Base-by-base conservation (phyloP, 1,140 invertebrate species). In the Hylaeus volcanicus region DNA sequence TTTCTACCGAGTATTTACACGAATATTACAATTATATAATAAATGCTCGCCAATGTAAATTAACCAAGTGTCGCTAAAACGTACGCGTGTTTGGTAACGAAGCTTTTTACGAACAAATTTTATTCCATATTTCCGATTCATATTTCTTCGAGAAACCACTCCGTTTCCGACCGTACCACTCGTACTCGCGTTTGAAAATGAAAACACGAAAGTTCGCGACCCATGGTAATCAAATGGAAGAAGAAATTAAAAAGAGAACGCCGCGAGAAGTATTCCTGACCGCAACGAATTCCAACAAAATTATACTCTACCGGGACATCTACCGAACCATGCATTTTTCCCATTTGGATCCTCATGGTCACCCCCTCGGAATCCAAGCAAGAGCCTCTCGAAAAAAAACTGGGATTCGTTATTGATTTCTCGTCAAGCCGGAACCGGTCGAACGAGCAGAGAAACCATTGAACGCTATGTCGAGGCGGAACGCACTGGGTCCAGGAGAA, bases 401-500 rank as follows among this genome's bases (percentile, higher is more conserved):
- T n/a, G 9, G 45, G 3, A 12, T 39, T 53, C 43, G n/a, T 26
- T 70, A 70, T 70, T 15, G 75, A 77, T 77, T 48, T 61, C 43
- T 60, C 51, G 26, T 39, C 41, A 37, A 8, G 6, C 11, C 2
- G n/a, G 9, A 26, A 9, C 1, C 43, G 14, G 26, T 53, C 14
- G 45, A 74, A 39, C 12, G 45, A 41, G 37, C 8, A 26, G 14
- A 14, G 9, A 12, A 12, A 15, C 11, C 11, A 48, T 0, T 0
- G n/a, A 2, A 12, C 14, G 2, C 4, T 48, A 4, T 1, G 14
- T 70, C 48, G 58, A 55, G 63, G 41, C 4, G 15, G 1, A 41
- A 26, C 37, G 6, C 5, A 14, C 63, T 15, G 37, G 6, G 4
- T 51, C 43, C 14, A 14, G 11, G 11, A 58, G 60, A 4, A 79